Evolutionary conservation across 2,888 invertebrate genomes (phyloP), one percentile per base, ranked within the genome.

Genomic region (Ypsolopha sequella): DNA sequence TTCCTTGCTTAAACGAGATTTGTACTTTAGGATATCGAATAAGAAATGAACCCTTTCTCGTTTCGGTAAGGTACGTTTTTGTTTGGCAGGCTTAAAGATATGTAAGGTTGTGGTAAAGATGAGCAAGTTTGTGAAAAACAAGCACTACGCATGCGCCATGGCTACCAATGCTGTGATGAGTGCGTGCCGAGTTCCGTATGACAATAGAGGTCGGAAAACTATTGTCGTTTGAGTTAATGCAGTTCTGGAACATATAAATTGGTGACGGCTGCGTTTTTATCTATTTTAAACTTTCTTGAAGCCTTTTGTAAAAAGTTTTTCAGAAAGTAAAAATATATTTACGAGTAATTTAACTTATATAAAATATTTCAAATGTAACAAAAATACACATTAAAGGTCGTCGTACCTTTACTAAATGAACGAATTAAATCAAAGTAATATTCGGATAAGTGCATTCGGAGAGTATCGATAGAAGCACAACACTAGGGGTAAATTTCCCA

Each of bases 401-500:
- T 4, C 4, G 24, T 24, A 24, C 2, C 24, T 24, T 24, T 3
- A 24, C 24, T 24, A 3, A 24, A 24, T 3, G 24, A 24, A 24
- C 24, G 4, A 24, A 24, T 24, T 24, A 24, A 24, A 24, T 24
- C 24, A 24, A 24, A 4, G 24, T 3, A n/a, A n/a, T n/a, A n/a
- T n/a, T n/a, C n/a, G n/a, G n/a, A n/a, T n/a, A n/a, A 24, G 4
- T 3, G 24, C 24, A 24, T 24, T 24, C 24, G 24, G 2, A 24
- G 4, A 39, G 9, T 39, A 43, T 43, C 43, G 43, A 14, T 43
- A 13, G n/a, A 1, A 36, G 65, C 53, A 65, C 81, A 63, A 66
- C 81, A 61, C 80, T 81, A 79, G 62, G 58, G 63, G 67, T 63
- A 72, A 74, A 80, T 79, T 79, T 76, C 66, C 65, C 65, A 66